These are phyloP conservation scores for Gymnodraco acuticeps DNA, from an alignment of 2,797 vertebrate genomes.

Conservation along the genomic window DNA sequence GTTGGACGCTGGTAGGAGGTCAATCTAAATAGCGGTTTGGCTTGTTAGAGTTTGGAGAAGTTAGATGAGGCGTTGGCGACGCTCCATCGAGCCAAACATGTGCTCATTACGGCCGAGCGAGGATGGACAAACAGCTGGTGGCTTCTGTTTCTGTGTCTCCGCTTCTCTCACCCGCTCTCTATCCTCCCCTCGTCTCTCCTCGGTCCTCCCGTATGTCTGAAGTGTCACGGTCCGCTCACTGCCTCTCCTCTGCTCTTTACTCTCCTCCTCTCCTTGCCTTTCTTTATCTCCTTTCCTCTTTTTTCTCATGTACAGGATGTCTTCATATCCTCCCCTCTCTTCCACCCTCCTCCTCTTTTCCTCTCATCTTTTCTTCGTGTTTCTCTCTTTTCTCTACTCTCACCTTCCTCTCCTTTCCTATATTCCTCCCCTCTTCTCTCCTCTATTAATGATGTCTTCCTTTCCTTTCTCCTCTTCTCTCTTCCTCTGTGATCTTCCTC, in stretches of 20 bases:
- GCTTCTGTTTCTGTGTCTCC: constrained; percentile 57
- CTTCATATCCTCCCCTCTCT: neutral
- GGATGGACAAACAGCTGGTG: constrained; percentile 81
- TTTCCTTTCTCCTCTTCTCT: no score
- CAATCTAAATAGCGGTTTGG: constrained; percentile 82
- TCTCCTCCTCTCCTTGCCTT: constrained; percentile 4
- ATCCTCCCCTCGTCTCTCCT: constrained; percentile 65
- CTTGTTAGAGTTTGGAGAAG: constrained; percentile 83
- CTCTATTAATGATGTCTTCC: no score
- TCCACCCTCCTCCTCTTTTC: no score
- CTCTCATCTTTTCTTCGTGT: no score
- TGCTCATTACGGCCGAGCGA: constrained; percentile 77
- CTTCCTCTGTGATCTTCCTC: neutral
- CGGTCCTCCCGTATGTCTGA: constrained; percentile 70
- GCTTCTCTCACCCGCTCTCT: constrained; percentile 54
- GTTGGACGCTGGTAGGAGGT: constrained; percentile 70
- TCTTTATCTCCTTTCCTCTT: neutral
- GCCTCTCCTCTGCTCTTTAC: constrained; percentile 26
- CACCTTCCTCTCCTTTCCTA: no score
- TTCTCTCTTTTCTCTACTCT: neutral
- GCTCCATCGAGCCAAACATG: constrained; percentile 75
- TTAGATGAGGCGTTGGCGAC: constrained; percentile 78
- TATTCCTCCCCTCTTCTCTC: no score
- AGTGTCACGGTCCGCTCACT: constrained; percentile 68
- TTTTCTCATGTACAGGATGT: neutral